phyloP scores from a whole-genome alignment of 2,797 vertebrate species.

The Ciconia nigra region DNA sequence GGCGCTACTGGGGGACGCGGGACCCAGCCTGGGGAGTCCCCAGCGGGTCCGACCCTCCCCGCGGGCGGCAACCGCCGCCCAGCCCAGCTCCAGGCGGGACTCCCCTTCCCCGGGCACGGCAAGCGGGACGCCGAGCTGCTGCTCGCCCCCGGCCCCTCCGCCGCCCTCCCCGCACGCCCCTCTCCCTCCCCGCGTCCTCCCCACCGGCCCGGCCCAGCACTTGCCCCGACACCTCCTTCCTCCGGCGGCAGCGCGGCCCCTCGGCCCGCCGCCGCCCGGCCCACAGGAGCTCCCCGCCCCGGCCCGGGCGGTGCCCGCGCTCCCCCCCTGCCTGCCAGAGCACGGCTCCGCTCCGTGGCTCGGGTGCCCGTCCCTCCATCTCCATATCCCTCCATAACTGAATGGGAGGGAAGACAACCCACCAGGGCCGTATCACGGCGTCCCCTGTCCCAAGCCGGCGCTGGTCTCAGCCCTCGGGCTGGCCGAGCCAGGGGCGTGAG shows the following conservation, averaged over 20 bases:
- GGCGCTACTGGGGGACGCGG: rapidly evolving
- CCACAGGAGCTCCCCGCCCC: background rate
- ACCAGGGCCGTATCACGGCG: rapidly evolving
- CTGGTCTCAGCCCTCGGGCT: background rate
- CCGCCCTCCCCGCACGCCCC: background rate
- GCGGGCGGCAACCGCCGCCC: background rate
- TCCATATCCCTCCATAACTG: background rate
- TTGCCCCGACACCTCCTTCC: background rate
- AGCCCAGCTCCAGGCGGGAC: background rate
- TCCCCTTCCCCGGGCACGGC: too few relatives aligned
- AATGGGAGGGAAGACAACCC: background rate
- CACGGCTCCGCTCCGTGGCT: too few relatives aligned
- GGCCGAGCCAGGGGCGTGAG: background rate
- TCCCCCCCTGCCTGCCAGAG: background rate
- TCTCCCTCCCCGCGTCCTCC: background rate
- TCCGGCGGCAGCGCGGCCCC: background rate
- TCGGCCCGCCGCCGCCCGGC: too few relatives aligned
- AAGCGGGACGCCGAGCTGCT: too few relatives aligned
- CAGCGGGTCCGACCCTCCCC: rapidly evolving
- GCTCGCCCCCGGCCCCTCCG: too few relatives aligned
- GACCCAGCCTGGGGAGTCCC: background rate
- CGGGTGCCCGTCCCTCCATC: rapidly evolving
- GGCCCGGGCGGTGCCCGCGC: rapidly evolving
- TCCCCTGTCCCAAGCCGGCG: background rate
- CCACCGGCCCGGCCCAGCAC: too few relatives aligned